Evolutionary conservation across 2,888 invertebrate species (phyloP).

Genomic region (Xestia xanthographa): DNA sequence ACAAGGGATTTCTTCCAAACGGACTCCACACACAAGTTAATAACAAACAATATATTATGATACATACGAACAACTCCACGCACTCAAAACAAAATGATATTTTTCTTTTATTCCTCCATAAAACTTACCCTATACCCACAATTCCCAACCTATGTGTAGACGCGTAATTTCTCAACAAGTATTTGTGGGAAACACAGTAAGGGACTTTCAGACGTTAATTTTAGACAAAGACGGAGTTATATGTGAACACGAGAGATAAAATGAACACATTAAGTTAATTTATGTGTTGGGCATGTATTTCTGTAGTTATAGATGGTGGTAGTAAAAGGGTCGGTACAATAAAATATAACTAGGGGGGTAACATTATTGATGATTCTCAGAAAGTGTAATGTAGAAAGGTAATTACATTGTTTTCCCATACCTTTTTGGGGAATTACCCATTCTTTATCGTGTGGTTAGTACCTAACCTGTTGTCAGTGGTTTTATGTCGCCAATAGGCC

Average conservation of each 20-base stretch:
- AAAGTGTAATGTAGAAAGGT: constrained; percentile 47
- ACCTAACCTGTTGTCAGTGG: no score
- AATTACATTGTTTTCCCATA: constrained; percentile 33
- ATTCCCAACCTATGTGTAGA: constrained; percentile 57
- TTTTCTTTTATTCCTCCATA: constrained; percentile 68
- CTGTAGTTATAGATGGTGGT: constrained; percentile 60
- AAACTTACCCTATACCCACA: constrained; percentile 52
- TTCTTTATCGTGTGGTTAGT: no score
- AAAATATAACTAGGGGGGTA: constrained; percentile 57
- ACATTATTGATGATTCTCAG: constrained; percentile 54
- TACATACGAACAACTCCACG: constrained; percentile 75
- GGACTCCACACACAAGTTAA: constrained; percentile 64
- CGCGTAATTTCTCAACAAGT: constrained; percentile 81
- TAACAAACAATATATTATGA: constrained; percentile 73
- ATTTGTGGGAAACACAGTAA: constrained; percentile 73
- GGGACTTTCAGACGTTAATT: constrained; percentile 81
- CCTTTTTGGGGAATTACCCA: constrained; percentile 4
- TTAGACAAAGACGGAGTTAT: constrained; percentile 80
- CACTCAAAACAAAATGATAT: constrained; percentile 76
- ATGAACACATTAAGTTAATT: constrained; percentile 81
- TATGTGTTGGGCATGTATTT: constrained; percentile 77
- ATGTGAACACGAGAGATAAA: constrained; percentile 75
- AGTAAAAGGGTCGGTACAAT: constrained; percentile 50
- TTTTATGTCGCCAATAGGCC: no score
- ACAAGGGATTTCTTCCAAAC: constrained; percentile 55